Base-by-base conservation (phyloP, 2,797 vertebrate genomes). In the Myripristis jacobus region DNA sequence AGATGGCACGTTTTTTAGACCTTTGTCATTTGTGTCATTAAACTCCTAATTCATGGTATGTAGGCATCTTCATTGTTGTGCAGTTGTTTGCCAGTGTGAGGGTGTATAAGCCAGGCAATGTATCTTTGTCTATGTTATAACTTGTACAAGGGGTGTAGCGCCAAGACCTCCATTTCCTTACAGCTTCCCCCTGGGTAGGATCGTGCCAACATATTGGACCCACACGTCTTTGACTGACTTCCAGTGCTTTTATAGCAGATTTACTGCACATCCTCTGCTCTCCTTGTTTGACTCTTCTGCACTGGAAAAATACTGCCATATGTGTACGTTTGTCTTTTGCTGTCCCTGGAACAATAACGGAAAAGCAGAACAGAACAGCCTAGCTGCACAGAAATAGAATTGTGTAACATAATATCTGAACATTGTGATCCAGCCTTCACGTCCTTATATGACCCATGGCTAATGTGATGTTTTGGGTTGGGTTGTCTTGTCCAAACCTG, bases 281-380 rank as follows among this genome's bases (percentile, higher is more conserved):
- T 65, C 80, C 81, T 83, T 8, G 41, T 80, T 85, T 87, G 78
- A 87, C 80, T 87, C 63, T 53, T 63, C 66, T 66, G 73, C 70
- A 22, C 65, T 91, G 87, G 85, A 89, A 90, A 91, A 90, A 76
- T 74, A 81, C 82, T 85, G 86, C 83, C 87, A 89, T 79, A 74
- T 88, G 87, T 86, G 79, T 76, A 43, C 50, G 70, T 82, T 61
- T 75, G 58, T 71, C 66, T 70, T 36, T 73, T 78, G 61, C 83
- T 71, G 27, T 69, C 21, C 27, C 67, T 77, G 66, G 74, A 86
- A 77, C 2, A 13, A 50, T 46, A 48, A 47, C 31, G 53, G 67
- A 81, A 86, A 87, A 90, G 88, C 66, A 83, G 77, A 87, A 83
- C 72, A 88, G 59, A 75, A 87, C 69, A 64, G 70, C 77, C 62